Evolutionary conservation across 92 coral and sea anemone species (phyloP).

Genomic region (Epizoanthus fatuus): DNA sequence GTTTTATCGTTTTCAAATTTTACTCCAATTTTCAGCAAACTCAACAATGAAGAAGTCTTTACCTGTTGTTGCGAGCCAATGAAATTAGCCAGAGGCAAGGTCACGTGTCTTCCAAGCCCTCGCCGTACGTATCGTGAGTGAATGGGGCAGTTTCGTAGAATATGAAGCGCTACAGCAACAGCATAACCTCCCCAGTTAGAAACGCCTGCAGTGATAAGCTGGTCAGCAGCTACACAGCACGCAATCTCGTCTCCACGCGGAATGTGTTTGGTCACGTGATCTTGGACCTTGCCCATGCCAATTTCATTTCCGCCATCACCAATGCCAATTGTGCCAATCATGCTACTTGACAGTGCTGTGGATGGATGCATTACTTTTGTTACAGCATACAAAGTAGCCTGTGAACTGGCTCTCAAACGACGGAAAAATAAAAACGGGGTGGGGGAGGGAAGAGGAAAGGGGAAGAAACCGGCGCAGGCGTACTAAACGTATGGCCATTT

Average conservation of each 20-base stretch:
- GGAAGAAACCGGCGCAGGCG: no score
- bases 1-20: neutral
- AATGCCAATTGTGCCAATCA: conserved; percentile 81
- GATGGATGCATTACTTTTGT: neutral
- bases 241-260: conserved; percentile 81
- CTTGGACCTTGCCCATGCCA: conserved; percentile 95
- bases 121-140: conserved; percentile 72
- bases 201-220: conserved; percentile 95
- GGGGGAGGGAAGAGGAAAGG: no score
- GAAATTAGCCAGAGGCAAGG: conserved; percentile 7
- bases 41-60: neutral
- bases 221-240: conserved; percentile 75
- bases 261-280: conserved; percentile 70
- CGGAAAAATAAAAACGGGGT: neutral
- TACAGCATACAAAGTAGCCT: neutral
- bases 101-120: conserved; percentile 56
- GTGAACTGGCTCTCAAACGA: conserved; percentile 15
- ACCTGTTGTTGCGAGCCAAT: conserved; percentile 30
- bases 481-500: no score
- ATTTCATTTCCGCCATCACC: conserved; percentile 99
- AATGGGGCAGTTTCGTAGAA: conserved; percentile 67
- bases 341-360: conserved; percentile 51
- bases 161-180: conserved; percentile 53
- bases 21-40: neutral
- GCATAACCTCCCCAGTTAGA: conserved; percentile 92